Percentiles rank a stretch among this genome's conserved stretches.
phyloP scores from a whole-genome alignment of 2,888 invertebrate genomes.

The Nymphalis polychloros region DNA sequence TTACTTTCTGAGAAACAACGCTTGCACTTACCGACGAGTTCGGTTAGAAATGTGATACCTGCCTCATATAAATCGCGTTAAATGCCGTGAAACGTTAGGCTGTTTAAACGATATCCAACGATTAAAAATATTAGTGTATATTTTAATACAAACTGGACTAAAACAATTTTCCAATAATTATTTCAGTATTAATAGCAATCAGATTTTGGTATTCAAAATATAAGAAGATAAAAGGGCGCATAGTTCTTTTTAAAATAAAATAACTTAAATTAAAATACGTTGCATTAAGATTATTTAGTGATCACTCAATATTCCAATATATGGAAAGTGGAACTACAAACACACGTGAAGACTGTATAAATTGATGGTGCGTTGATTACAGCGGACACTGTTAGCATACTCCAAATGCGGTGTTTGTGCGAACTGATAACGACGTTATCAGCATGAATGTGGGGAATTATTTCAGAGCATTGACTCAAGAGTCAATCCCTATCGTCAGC shows the following conservation, averaged over 20 bases:
- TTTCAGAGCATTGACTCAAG: slow-evolving; percentile 72
- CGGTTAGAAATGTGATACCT: slow-evolving; percentile 26
- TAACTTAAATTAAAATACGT: too few relatives aligned
- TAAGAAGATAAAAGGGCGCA: too few relatives aligned
- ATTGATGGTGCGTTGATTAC: slow-evolving; percentile 66
- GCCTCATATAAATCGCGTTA: slow-evolving; percentile 13
- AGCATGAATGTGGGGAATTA: slow-evolving; percentile 68
- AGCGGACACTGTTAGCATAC: slow-evolving; percentile 71
- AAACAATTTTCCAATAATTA: too few relatives aligned
- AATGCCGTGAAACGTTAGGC: background rate
- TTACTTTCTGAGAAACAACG: slow-evolving; percentile 69
- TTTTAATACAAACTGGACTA: background rate
- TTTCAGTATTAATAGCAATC: too few relatives aligned
- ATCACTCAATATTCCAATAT: background rate
- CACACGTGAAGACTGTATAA: slow-evolving; percentile 34
- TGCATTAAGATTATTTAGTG: background rate
- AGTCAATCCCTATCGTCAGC: slow-evolving; percentile 56
- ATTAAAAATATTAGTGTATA: background rate
- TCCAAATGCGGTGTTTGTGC: slow-evolving; percentile 74
- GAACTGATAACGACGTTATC: slow-evolving; percentile 55
- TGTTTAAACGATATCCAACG: background rate
- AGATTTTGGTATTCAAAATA: too few relatives aligned
- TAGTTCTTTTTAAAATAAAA: too few relatives aligned
- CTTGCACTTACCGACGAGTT: slow-evolving; percentile 42
- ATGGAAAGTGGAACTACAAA: slow-evolving; percentile 2